phyloP scores from a whole-genome alignment of 1,140 invertebrate genomes.

The Bombus haemorrhoidalis region DNA sequence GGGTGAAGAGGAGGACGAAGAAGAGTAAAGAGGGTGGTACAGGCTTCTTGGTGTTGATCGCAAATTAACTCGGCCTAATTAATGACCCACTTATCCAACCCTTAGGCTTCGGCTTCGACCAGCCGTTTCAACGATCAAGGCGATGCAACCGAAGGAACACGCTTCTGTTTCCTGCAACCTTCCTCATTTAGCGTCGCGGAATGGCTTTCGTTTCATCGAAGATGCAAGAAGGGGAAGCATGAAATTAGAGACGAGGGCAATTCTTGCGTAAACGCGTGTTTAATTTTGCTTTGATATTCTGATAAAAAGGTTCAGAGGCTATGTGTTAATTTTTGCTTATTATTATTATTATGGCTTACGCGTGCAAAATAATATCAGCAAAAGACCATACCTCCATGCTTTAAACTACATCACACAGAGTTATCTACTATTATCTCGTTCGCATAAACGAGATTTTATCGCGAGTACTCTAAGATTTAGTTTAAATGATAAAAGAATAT shows the following conservation, averaged over 20 bases:
- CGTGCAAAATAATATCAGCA: no score
- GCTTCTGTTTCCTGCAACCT: not conserved
- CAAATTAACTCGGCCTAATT: conserved; percentile 65
- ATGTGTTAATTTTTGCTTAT: no score
- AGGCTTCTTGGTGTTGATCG: conserved; percentile 45
- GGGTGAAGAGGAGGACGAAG: no score
- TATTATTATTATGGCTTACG: no score
- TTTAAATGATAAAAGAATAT: no score
- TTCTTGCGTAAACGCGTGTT: not conserved
- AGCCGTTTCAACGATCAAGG: conserved; percentile 37
- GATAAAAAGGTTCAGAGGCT: no score
- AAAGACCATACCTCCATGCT: no score
- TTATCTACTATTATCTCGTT: no score
- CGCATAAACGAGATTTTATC: no score
- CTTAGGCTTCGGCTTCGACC: not conserved
- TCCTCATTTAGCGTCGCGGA: not conserved
- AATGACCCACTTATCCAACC: conserved; percentile 39
- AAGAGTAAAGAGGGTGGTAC: not conserved
- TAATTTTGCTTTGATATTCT: not conserved
- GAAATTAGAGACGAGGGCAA: not conserved
- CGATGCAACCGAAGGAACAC: conserved; percentile 26
- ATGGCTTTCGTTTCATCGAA: no score
- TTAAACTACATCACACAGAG: no score
- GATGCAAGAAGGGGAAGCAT: not conserved
- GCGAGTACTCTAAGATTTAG: no score